These are phyloP conservation scores for Petrocephalus zakoni DNA, from an alignment of 2,113 vertebrate genomes.

Conservation along the genomic window DNA sequence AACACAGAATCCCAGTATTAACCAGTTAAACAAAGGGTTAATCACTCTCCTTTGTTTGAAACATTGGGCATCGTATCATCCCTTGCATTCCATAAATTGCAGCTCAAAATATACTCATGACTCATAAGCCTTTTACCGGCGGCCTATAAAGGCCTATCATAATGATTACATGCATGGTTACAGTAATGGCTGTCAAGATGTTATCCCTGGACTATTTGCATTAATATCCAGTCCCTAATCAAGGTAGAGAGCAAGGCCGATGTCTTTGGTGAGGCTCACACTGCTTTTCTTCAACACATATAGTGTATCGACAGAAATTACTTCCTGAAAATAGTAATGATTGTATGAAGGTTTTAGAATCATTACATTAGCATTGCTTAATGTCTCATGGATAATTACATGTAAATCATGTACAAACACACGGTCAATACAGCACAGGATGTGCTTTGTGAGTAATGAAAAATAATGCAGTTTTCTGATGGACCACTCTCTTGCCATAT, in stretches of 20 bases:
- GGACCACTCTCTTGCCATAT: not conserved
- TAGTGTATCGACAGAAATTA: not conserved
- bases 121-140: not conserved
- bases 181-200: conserved; percentile 1
- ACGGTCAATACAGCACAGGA: not conserved
- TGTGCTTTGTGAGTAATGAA: not conserved
- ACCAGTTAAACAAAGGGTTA: not conserved
- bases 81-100: conserved; percentile 9
- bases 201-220: not conserved
- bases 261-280: not conserved
- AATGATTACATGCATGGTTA: not conserved
- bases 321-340: not conserved
- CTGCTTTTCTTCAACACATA: not conserved
- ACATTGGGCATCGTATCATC: not conserved
- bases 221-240: not conserved
- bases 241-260: not conserved
- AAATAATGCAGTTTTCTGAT: not conserved
- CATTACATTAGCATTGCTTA: not conserved
- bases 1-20: not conserved
- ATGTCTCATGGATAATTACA: not conserved
- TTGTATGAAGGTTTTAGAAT: not conserved
- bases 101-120: conserved; percentile 17
- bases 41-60: not conserved
- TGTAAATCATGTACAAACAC: not conserved
- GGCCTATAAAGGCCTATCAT: not conserved